Evolutionary conservation across 2,113 vertebrate species (phyloP).

Genomic region (Chionomys nivalis): DNA sequence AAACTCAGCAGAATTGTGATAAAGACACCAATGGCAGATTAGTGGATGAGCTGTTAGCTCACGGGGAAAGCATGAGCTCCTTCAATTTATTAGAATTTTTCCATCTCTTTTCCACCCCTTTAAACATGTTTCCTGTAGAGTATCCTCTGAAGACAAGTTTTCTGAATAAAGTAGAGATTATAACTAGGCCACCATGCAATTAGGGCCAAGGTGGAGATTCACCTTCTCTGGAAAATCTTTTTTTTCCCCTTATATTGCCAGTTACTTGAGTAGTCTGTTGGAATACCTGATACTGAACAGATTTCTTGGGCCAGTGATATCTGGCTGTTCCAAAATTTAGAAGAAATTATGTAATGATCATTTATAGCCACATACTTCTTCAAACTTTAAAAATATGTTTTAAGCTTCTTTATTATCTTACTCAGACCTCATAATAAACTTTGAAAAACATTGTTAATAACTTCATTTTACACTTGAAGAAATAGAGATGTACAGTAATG

Average conservation of each 20-base stretch:
- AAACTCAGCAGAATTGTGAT: not conserved
- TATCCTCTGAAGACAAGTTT: not conserved
- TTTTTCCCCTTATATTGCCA: not conserved
- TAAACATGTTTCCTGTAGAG: not conserved
- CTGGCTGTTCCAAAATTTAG: not conserved
- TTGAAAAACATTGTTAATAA: not conserved
- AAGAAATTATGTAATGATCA: not conserved
- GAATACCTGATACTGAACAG: not conserved
- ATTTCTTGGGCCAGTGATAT: not conserved
- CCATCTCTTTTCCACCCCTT: not conserved
- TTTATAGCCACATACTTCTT: not conserved
- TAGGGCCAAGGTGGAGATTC: not conserved
- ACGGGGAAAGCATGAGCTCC: not conserved
- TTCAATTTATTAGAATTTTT: not conserved
- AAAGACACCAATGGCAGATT: not conserved
- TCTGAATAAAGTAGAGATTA: not conserved
- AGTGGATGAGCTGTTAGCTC: not conserved
- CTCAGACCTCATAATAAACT: not conserved
- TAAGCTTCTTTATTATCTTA: not conserved
- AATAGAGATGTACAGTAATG: not conserved
- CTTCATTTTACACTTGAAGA: not conserved
- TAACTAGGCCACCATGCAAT: not conserved
- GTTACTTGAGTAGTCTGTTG: not conserved
- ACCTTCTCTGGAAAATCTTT: not conserved
- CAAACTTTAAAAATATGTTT: not conserved